phyloP scores from a whole-genome alignment of 2,113 vertebrate genomes.

The Xiphophorus couchianus region DNA sequence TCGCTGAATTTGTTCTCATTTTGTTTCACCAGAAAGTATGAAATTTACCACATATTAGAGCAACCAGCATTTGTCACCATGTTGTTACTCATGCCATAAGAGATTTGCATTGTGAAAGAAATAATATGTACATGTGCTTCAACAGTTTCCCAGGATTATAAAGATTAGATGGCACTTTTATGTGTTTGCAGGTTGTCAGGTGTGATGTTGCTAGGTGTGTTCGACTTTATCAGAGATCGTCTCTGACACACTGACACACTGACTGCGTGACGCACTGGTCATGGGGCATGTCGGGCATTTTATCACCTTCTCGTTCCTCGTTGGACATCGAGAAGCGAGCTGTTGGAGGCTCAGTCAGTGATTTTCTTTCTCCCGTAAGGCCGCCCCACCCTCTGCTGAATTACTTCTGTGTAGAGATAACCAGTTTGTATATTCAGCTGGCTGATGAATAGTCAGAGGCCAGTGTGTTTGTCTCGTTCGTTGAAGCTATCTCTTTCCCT shows the following conservation, averaged over 20 bases:
- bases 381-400: slow-evolving; percentile 29
- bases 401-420: slow-evolving; percentile 56
- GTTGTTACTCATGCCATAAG: not conserved
- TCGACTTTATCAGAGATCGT: slow-evolving; percentile 15
- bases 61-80: not conserved
- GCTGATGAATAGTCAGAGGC: slow-evolving; percentile 50
- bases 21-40: slow-evolving; percentile 13
- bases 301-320: slow-evolving; percentile 26
- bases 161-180: not conserved
- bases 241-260: slow-evolving; percentile 36
- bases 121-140: not conserved
- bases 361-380: slow-evolving; percentile 30
- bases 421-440: slow-evolving; percentile 54
- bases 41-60: not conserved
- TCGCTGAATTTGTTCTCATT: not conserved
- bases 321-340: slow-evolving; percentile 32
- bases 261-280: slow-evolving; percentile 17
- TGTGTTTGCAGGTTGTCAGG: not conserved
- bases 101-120: not conserved
- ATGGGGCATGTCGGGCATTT: not conserved
- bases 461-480: slow-evolving; percentile 20
- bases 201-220: slow-evolving; percentile 5
- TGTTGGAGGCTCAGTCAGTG: slow-evolving; percentile 26
- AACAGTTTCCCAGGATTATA: not conserved
- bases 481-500: slow-evolving; percentile 13